phyloP scores from a whole-genome alignment of 92 coral and sea anemone species.

The Paragorgia papillata region DNA sequence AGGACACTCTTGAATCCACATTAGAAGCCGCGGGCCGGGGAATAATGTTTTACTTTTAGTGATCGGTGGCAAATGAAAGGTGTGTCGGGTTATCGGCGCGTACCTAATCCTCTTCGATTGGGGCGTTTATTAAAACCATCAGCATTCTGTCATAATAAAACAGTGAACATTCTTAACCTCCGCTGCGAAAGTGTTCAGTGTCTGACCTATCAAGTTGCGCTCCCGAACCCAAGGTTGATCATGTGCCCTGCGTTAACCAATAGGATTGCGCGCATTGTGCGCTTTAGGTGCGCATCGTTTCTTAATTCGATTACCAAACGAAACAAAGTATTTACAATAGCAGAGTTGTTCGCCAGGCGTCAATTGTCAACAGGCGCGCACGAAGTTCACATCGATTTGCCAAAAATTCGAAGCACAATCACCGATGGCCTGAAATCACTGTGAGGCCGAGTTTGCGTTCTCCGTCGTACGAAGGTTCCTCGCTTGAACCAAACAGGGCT shows the following conservation, averaged over 20 bases:
- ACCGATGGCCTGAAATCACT: conserved; percentile 3
- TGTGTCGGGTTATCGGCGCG: conserved; percentile 29
- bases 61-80: conserved; percentile 9
- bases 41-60: too few species aligned
- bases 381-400: neutral
- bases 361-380: conserved; percentile 34
- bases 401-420: conserved; percentile 2
- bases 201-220: conserved; percentile 36
- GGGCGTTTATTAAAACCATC: conserved; percentile 42
- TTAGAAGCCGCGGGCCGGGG: neutral
- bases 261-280: conserved; percentile 1
- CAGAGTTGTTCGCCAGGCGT: conserved; percentile 45
- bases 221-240: neutral
- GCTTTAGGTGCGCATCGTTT: conserved; percentile 9
- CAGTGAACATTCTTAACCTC: conserved; percentile 39
- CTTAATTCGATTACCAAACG: conserved; percentile 49
- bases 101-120: conserved; percentile 32
- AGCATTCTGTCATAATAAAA: conserved; percentile 42
- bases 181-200: conserved; percentile 32
- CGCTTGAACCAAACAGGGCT: too few species aligned
- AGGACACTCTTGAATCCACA: neutral
- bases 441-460: neutral
- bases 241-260: conserved; percentile 12
- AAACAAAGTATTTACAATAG: conserved; percentile 53
- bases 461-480: too few species aligned